phyloP scores from a whole-genome alignment of 2,113 vertebrate genomes.

The Cyanoderma ruficeps region DNA sequence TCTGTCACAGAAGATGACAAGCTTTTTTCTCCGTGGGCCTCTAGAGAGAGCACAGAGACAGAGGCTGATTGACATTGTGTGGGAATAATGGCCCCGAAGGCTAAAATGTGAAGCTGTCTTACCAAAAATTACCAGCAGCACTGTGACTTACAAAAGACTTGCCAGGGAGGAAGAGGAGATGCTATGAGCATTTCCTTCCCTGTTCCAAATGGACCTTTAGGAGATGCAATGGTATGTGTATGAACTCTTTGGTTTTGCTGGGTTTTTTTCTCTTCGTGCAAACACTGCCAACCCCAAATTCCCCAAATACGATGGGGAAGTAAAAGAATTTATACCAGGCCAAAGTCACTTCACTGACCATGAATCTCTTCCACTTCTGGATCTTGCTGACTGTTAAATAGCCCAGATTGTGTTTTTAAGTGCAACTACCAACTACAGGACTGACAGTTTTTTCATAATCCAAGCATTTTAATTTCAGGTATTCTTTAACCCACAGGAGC shows the following conservation, averaged over 20 bases:
- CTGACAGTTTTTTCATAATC: neutral
- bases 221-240: neutral
- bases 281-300: neutral
- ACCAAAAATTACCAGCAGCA: neutral
- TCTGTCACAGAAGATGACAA: neutral
- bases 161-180: neutral
- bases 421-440: neutral
- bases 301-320: neutral
- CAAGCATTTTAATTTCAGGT: neutral
- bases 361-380: neutral
- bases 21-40: fast-evolving
- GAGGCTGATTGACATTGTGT: neutral
- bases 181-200: neutral
- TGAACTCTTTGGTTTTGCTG: neutral
- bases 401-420: neutral
- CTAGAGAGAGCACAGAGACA: neutral
- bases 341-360: neutral
- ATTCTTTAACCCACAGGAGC: neutral
- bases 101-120: neutral
- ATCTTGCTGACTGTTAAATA: neutral
- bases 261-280: neutral
- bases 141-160: neutral
- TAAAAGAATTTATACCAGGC: neutral
- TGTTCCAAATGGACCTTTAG: neutral
- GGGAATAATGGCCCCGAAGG: neutral